Evolutionary conservation across 2,888 invertebrate species (phyloP).

Genomic region (Mythimna lalbum): DNA sequence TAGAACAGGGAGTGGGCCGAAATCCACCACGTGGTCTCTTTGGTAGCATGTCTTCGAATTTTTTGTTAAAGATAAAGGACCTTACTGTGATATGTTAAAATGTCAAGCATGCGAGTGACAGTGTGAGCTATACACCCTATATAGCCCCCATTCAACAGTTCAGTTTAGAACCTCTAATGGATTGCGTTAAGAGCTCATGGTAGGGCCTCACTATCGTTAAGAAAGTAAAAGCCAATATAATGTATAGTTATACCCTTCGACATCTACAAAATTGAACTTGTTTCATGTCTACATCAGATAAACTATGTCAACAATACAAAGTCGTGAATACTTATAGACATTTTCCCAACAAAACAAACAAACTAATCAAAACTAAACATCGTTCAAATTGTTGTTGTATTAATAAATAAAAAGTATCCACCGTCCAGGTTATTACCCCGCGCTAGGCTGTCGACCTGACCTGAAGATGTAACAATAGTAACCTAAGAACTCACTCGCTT

Average conservation of each 20-base stretch:
- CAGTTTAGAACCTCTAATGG: too few relatives aligned
- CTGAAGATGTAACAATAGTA: constrained; percentile 59
- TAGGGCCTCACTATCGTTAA: too few relatives aligned
- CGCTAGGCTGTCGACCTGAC: constrained; percentile 52
- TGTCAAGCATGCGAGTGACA: too few relatives aligned
- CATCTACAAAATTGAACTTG: neutral
- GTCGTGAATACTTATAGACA: neutral
- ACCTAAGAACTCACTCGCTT: constrained; percentile 51
- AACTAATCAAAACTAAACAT: neutral
- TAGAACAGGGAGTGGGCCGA: too few relatives aligned
- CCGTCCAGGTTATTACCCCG: constrained; percentile 51
- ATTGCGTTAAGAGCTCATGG: too few relatives aligned
- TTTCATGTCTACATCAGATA: constrained; percentile 14
- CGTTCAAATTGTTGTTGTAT: constrained; percentile 4
- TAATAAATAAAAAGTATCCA: constrained; percentile 23
- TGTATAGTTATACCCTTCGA: neutral
- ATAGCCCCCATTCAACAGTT: too few relatives aligned
- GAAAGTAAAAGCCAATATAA: too few relatives aligned
- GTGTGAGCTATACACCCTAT: too few relatives aligned
- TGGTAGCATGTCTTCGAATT: too few relatives aligned
- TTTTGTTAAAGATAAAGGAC: too few relatives aligned
- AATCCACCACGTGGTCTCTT: too few relatives aligned
- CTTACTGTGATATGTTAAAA: too few relatives aligned
- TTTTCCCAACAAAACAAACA: neutral
- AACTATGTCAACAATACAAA: neutral